These are phyloP conservation scores for Atherinosoma microstoma DNA, from an alignment of 2,797 vertebrate species.

Conservation along the genomic window DNA sequence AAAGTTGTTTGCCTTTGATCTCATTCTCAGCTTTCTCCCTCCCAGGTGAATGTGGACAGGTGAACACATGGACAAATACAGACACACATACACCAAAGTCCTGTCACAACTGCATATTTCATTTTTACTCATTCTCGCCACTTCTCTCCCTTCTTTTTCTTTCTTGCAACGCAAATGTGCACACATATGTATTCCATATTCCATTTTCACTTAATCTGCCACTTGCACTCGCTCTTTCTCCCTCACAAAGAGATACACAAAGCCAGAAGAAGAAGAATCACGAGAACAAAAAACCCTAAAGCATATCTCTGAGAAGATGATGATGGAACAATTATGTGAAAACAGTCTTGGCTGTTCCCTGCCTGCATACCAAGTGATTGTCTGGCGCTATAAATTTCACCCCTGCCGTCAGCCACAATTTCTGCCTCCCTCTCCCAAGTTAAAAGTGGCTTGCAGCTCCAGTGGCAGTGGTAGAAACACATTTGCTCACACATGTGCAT, in stretches of 20 bases:
- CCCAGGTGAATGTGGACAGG: conserved; percentile 67
- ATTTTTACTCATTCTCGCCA: conserved; percentile 27
- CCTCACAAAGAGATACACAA: conserved; percentile 17
- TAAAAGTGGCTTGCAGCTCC: conserved; percentile 44
- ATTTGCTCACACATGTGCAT: conserved; percentile 68
- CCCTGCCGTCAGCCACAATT: conserved; percentile 49
- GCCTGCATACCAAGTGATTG: conserved; percentile 64
- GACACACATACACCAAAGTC: conserved; percentile 28
- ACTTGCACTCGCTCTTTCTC: conserved; percentile 18
- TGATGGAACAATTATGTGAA: conserved; percentile 70
- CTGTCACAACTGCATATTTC: conserved; percentile 40
- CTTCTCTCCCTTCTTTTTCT: conserved; percentile 16
- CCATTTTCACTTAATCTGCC: conserved; percentile 32
- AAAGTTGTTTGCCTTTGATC: conserved; percentile 86
- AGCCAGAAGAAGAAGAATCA: conserved; percentile 19
- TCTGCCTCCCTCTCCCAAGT: conserved; percentile 42
- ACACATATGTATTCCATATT: conserved; percentile 33
- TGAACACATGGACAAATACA: conserved; percentile 54
- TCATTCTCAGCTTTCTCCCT: conserved; percentile 73
- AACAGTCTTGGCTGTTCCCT: conserved; percentile 47
- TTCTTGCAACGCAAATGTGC: conserved; percentile 39
- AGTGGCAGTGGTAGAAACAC: conserved; percentile 60
- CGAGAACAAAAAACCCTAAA: conserved; percentile 34
- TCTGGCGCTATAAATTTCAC: conserved; percentile 60
- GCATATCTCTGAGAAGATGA: conserved; percentile 58